Conservation (phyloP, 2,888 invertebrate genomes). For the Oscheius sp. region DNA sequence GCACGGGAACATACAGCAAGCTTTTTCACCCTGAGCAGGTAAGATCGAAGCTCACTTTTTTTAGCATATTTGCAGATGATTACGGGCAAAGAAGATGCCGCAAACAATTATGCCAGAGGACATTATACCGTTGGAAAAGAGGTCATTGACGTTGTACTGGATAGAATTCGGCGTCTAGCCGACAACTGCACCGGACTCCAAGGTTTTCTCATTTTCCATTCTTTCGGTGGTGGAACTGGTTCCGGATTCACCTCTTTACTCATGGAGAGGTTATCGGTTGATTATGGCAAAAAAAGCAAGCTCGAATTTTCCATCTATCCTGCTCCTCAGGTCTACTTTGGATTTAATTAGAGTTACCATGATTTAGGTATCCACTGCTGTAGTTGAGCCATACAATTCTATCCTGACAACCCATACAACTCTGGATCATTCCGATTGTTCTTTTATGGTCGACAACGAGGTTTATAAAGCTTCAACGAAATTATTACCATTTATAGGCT, state of each 20-base stretch:
- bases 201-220: constrained; percentile 86
- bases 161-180: constrained; percentile 74
- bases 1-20: constrained; percentile 84
- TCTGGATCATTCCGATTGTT: constrained; percentile 77
- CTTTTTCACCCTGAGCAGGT: constrained; percentile 85
- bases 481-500: constrained; percentile 76
- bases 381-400: constrained; percentile 91
- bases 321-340: constrained; percentile 81
- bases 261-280: constrained; percentile 86
- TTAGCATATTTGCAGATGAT: constrained; percentile 82
- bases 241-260: constrained; percentile 89
- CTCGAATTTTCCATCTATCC: constrained; percentile 90
- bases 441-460: constrained; percentile 79
- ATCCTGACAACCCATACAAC: constrained; percentile 92
- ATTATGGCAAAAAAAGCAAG: constrained; percentile 88
- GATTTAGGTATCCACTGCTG: constrained; percentile 75
- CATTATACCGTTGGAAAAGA: constrained; percentile 88
- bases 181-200: constrained; percentile 83
- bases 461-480: constrained; percentile 87
- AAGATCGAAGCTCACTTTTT: constrained; percentile 74
- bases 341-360: constrained; percentile 6
- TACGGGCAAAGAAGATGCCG: constrained; percentile 95
- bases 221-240: constrained; percentile 79
- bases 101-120: constrained; percentile 96
- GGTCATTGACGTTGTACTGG: constrained; percentile 79